phyloP scores from a whole-genome alignment of 2,888 invertebrate genomes.

The Nyleta sp. region DNA sequence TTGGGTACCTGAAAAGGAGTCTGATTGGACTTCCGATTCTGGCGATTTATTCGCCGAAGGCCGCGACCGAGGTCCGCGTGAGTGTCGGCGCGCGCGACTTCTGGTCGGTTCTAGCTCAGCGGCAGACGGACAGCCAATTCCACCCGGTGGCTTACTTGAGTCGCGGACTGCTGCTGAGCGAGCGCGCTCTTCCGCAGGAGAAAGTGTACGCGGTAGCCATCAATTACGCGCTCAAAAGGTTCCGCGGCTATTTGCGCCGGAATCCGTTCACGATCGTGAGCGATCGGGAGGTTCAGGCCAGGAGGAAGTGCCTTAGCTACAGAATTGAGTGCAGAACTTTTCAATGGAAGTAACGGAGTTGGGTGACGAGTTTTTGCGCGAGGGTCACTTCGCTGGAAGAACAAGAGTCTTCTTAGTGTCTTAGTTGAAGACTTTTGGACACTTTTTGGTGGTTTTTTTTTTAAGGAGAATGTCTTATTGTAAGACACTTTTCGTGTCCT shows the following conservation, averaged over 20 bases:
- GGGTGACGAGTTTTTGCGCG: too few relatives aligned
- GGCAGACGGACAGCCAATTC: conserved; percentile 37
- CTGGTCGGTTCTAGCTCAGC: conserved; percentile 56
- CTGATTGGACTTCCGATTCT: conserved; percentile 41
- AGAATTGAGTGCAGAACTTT: too few relatives aligned
- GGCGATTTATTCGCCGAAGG: conserved; percentile 38
- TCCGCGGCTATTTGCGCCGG: conserved; percentile 39
- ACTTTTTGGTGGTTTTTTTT: too few relatives aligned
- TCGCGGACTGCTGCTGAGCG: conserved; percentile 19
- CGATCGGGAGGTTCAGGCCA: conserved; percentile 3
- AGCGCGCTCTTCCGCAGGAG: conserved; percentile 12
- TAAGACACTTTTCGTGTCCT: too few relatives aligned
- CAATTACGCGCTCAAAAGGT: conserved; percentile 46
- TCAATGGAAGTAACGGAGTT: too few relatives aligned
- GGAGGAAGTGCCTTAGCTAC: too few relatives aligned
- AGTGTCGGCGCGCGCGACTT: conserved; percentile 35
- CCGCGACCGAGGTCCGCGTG: conserved; percentile 58
- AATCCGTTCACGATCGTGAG: conserved; percentile 53
- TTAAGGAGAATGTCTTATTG: too few relatives aligned
- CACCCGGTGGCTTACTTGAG: conserved; percentile 58
- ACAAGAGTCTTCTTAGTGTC: too few relatives aligned
- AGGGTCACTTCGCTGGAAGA: too few relatives aligned
- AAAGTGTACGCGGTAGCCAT: conserved; percentile 38
- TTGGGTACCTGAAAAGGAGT: conserved; percentile 29
- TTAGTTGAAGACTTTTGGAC: too few relatives aligned